phyloP scores from a whole-genome alignment of 2,888 invertebrate species.

The Drosophila ochracea region DNA sequence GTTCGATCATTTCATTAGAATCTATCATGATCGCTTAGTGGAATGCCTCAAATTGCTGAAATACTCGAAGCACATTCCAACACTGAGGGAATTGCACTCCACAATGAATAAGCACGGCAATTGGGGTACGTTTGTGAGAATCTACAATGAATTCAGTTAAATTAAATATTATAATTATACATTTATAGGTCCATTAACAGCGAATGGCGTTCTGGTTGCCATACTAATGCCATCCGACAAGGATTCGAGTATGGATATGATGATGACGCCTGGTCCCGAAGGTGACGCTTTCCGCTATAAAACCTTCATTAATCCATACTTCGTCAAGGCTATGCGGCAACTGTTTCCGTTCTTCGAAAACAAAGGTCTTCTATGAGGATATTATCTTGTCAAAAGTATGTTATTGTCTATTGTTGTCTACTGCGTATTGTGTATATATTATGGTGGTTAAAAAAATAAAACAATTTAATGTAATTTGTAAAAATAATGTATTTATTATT shows the following conservation, averaged over 20 bases:
- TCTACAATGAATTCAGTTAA: background rate
- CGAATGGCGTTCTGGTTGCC: conserved; percentile 7
- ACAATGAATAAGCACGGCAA: conserved; percentile 71
- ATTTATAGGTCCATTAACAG: conserved; percentile 64
- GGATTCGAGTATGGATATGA: conserved; percentile 68
- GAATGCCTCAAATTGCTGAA: conserved; percentile 73
- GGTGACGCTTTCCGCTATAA: conserved; percentile 61
- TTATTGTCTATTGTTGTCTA: background rate
- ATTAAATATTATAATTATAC: background rate
- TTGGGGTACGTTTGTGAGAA: conserved; percentile 66
- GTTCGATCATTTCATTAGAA: conserved; percentile 79
- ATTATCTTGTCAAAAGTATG: background rate
- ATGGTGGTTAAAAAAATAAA: background rate
- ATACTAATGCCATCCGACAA: conserved; percentile 69
- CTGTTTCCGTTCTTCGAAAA: conserved; percentile 79
- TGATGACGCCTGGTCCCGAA: conserved; percentile 64
- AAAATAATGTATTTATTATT: background rate
- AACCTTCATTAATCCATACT: conserved; percentile 67
- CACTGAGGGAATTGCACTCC: conserved; percentile 72
- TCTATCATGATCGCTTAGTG: conserved; percentile 77
- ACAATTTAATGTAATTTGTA: background rate
- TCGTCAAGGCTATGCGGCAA: conserved; percentile 72
- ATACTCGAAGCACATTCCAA: conserved; percentile 74
- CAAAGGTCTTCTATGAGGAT: conserved; percentile 65
- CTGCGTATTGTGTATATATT: background rate